Percentiles rank a stretch among this genome's conserved stretches.
Conservation (phyloP, 2,797 vertebrate species). For the Paedocypris micromegethes region DNA sequence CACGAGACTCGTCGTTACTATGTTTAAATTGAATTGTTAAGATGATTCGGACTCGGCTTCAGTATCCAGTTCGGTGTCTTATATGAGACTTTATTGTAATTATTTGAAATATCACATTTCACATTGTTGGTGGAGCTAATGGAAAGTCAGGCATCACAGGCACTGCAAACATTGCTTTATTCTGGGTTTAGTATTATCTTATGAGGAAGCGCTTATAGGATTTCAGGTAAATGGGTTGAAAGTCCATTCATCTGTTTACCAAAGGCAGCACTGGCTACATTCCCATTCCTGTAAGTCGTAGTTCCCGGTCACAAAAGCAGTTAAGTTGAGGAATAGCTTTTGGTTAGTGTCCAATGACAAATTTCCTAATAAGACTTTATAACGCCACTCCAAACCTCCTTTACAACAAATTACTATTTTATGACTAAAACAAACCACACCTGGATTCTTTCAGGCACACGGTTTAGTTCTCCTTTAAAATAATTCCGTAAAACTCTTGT, state of each 20-base stretch:
- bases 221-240: slow-evolving; percentile 31
- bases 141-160: background rate
- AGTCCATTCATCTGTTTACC: slow-evolving; percentile 31
- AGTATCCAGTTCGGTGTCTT: too few species aligned
- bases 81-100: background rate
- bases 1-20: background rate
- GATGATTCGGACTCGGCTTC: background rate
- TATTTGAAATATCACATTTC: background rate
- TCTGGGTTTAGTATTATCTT: slow-evolving; percentile 5
- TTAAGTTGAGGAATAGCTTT: background rate
- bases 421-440: background rate
- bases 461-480: background rate
- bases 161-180: background rate
- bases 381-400: too few species aligned
- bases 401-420: background rate
- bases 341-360: background rate
- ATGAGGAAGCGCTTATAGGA: slow-evolving; percentile 28
- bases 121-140: background rate
- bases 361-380: background rate
- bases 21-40: background rate
- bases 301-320: background rate
- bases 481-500: too few species aligned
- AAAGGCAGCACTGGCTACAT: background rate
- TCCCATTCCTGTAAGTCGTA: background rate
- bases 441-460: background rate